Evolutionary conservation across 2,888 invertebrate species (phyloP).

Genomic region (Meteorus colon): DNA sequence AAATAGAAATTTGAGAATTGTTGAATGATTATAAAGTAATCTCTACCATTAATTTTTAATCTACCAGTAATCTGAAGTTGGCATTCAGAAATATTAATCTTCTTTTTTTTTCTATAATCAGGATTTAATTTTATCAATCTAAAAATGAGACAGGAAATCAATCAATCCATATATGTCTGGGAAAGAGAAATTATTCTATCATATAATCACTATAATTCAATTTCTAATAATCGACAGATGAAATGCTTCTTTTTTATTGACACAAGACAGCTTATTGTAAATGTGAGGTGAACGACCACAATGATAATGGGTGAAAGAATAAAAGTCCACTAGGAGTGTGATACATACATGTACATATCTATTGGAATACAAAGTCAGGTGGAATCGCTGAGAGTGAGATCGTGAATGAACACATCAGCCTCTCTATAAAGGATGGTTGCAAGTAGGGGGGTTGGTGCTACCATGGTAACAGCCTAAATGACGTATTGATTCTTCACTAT

Average conservation of each 20-base stretch:
- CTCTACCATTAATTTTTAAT: too few relatives aligned
- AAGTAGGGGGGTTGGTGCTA: constrained; percentile 47
- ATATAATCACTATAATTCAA: too few relatives aligned
- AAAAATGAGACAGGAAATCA: too few relatives aligned
- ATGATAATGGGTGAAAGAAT: neutral
- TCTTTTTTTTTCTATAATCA: too few relatives aligned
- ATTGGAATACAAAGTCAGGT: constrained; percentile 11
- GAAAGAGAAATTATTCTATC: too few relatives aligned
- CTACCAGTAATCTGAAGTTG: too few relatives aligned
- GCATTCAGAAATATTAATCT: too few relatives aligned
- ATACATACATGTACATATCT: neutral
- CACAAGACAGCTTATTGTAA: neutral
- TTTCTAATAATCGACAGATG: too few relatives aligned
- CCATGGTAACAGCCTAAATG: constrained; percentile 62
- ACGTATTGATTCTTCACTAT: constrained; percentile 58
- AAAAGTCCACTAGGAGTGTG: neutral
- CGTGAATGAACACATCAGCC: constrained; percentile 18
- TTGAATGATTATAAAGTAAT: too few relatives aligned
- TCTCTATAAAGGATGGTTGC: constrained; percentile 39
- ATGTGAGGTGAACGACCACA: constrained; percentile 27
- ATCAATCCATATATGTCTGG: too few relatives aligned
- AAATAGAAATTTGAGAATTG: too few relatives aligned
- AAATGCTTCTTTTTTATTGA: neutral
- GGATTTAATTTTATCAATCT: too few relatives aligned
- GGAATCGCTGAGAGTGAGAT: constrained; percentile 30